Conservation (phyloP, 2,888 invertebrate species). For the Opisthograptis luteolata region DNA sequence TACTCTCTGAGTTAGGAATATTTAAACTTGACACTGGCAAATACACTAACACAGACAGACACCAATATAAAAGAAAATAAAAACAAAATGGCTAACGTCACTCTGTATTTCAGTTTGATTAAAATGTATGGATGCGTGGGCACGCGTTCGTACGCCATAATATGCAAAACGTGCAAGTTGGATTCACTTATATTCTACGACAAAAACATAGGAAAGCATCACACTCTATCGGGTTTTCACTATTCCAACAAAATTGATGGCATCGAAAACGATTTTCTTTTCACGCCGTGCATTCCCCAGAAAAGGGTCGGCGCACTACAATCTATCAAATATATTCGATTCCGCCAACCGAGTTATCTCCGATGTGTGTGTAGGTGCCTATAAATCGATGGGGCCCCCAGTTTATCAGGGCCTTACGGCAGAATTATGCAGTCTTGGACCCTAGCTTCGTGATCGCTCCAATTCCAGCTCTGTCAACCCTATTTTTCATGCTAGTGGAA, state of each 20-base stretch:
- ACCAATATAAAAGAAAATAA: too few species aligned
- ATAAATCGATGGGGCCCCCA: conserved; percentile 19
- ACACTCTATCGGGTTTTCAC: conserved; percentile 8
- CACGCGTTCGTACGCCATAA: neutral
- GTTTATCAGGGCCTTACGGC: conserved; percentile 22
- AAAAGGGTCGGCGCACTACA: conserved; percentile 14
- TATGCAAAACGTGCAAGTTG: neutral
- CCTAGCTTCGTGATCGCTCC: conserved; percentile 2
- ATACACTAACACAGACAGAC: too few species aligned
- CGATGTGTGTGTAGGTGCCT: conserved; percentile 10
- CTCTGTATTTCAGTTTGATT: too few species aligned
- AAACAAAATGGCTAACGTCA: too few species aligned
- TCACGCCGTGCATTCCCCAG: conserved; percentile 5
- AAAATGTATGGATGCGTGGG: neutral
- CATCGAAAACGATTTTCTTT: conserved; percentile 12
- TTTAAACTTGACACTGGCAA: too few species aligned
- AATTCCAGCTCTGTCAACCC: conserved; percentile 24
- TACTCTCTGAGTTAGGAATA: too few species aligned
- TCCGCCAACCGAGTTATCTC: conserved; percentile 12
- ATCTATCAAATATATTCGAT: conserved; percentile 25
- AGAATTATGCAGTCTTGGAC: conserved; percentile 26
- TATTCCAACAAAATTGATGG: conserved; percentile 6
- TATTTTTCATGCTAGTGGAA: conserved; percentile 11
- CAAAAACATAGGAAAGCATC: conserved; percentile 3
- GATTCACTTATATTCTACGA: neutral